Percentiles rank a stretch among this genome's conserved stretches.
Evolutionary conservation across 2,797 vertebrate species (phyloP).

Genomic region (Rhincodon typus): DNA sequence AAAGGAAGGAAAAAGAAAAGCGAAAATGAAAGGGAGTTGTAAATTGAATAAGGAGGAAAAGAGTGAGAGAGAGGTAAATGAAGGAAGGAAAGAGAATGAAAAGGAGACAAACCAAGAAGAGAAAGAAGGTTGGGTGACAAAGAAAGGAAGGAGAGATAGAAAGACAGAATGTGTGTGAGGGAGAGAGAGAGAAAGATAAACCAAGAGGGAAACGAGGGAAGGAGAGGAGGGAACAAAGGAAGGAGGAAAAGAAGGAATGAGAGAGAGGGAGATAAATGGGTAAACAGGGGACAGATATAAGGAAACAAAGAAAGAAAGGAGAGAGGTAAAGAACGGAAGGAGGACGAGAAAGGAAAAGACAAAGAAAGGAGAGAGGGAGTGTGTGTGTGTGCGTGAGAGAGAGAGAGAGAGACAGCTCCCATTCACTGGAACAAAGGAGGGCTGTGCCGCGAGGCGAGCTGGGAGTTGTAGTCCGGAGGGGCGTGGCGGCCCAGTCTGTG

Average conservation of each 20-base stretch:
- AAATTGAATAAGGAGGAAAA: not conserved
- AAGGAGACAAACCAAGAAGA: slow-evolving; percentile 34
- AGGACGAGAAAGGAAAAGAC: slow-evolving; percentile 42
- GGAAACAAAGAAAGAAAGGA: slow-evolving; percentile 16
- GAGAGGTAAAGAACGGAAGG: not conserved
- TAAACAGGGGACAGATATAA: not conserved
- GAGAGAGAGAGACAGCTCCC: slow-evolving; percentile 42
- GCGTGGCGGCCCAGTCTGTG: slow-evolving; percentile 38
- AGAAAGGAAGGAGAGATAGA: slow-evolving; percentile 47
- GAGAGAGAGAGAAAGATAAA: too few relatives aligned
- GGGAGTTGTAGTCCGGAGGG: not conserved
- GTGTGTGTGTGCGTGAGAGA: slow-evolving; percentile 35
- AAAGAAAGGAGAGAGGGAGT: slow-evolving; percentile 32
- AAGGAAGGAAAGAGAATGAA: slow-evolving; percentile 48
- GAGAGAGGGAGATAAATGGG: not conserved
- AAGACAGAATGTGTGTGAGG: not conserved
- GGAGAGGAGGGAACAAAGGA: slow-evolving; percentile 43
- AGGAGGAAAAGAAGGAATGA: slow-evolving; percentile 43
- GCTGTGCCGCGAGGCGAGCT: not conserved
- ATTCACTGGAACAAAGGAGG: slow-evolving; percentile 27
- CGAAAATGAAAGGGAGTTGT: too few relatives aligned
- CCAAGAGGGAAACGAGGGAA: slow-evolving; percentile 41
- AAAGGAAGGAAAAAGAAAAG: too few relatives aligned
- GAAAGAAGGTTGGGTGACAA: slow-evolving; percentile 47
- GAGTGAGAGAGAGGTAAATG: slow-evolving; percentile 43